phyloP scores from a whole-genome alignment of 1,140 invertebrate genomes.

The Andricus grossulariae region DNA sequence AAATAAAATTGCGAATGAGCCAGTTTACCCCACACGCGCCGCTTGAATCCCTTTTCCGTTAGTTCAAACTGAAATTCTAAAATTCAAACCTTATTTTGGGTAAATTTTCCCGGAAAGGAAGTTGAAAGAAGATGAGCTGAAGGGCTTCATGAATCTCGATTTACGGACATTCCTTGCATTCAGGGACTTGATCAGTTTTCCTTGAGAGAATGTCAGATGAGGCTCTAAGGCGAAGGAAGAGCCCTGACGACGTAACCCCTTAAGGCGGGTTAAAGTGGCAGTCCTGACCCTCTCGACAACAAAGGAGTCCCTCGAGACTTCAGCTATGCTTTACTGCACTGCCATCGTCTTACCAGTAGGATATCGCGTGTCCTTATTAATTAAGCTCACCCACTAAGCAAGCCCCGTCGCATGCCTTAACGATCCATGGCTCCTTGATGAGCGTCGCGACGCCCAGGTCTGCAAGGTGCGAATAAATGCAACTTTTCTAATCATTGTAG shows the following conservation, averaged over 20 bases:
- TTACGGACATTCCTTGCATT: constrained; percentile 33
- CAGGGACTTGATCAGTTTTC: constrained; percentile 44
- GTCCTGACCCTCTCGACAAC: constrained; percentile 71
- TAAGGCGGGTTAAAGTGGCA: constrained; percentile 71
- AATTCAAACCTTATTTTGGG: too few relatives aligned
- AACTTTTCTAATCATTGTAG: neutral
- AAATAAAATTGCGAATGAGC: too few relatives aligned
- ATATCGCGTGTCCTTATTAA: constrained; percentile 77
- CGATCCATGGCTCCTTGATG: constrained; percentile 59
- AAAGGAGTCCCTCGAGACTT: constrained; percentile 72
- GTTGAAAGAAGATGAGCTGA: too few relatives aligned
- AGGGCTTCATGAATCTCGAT: constrained; percentile 28
- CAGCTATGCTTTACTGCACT: constrained; percentile 61
- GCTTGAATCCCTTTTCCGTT: too few relatives aligned
- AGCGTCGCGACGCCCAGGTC: constrained; percentile 39
- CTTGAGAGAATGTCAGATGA: constrained; percentile 41
- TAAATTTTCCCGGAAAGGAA: too few relatives aligned
- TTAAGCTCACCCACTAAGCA: constrained; percentile 73
- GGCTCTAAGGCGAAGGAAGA: constrained; percentile 45
- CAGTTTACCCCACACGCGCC: too few relatives aligned
- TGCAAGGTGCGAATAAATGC: constrained; percentile 5
- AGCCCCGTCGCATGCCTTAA: constrained; percentile 71
- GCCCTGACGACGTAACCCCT: constrained; percentile 62
- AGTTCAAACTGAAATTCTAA: too few relatives aligned
- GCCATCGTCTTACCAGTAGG: constrained; percentile 67